Conservation (phyloP, 2,888 invertebrate species). For the Leucania comma region DNA sequence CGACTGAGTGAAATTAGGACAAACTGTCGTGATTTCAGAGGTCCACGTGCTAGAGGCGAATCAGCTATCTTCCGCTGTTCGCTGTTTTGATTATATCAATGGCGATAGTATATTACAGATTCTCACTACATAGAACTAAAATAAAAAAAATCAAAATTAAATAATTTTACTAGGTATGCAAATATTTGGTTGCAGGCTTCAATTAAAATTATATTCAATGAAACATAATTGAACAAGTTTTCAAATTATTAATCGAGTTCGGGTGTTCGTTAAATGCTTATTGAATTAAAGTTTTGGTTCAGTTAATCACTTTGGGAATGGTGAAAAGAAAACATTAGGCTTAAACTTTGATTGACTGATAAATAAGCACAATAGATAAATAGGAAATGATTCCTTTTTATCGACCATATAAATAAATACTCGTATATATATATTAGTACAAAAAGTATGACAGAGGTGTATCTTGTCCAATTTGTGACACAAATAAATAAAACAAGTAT, state of each 20-base stretch:
- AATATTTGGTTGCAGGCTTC: constrained; percentile 3
- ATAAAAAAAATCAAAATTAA: not conserved
- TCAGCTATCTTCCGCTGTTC: too few species aligned
- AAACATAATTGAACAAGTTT: constrained; percentile 52
- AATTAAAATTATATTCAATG: constrained; percentile 20
- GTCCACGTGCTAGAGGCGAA: too few species aligned
- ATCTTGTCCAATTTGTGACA: too few species aligned
- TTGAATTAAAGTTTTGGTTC: constrained; percentile 31
- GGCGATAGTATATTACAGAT: not conserved
- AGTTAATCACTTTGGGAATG: constrained; percentile 10
- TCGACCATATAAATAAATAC: too few species aligned
- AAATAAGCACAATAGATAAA: too few species aligned
- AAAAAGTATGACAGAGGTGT: too few species aligned
- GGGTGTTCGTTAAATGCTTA: constrained; percentile 21
- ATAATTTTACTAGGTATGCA: not conserved
- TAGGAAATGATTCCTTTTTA: too few species aligned
- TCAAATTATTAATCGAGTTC: constrained; percentile 52
- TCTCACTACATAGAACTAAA: not conserved
- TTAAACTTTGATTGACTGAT: not conserved
- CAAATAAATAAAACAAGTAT: too few species aligned
- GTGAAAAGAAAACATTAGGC: not conserved
- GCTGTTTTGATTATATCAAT: too few species aligned
- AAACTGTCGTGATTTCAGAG: too few species aligned
- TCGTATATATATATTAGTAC: too few species aligned
- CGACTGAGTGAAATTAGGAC: too few species aligned